Conservation (phyloP, 2,113 vertebrate species). For the Hydropotes inermis region DNA sequence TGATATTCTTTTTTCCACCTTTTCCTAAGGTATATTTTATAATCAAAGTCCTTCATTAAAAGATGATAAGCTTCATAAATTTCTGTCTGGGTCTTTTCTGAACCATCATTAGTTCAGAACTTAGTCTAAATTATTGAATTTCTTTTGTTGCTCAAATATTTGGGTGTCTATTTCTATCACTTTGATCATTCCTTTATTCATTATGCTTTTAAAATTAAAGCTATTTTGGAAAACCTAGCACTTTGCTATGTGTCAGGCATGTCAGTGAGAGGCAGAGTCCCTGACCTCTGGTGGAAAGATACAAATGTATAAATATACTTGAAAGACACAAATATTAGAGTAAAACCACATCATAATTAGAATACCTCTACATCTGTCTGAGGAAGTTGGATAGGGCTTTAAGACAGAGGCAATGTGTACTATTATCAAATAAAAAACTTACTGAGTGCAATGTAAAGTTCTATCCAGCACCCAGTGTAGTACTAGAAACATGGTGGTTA, state of each 20-base stretch:
- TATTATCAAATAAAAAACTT: neutral
- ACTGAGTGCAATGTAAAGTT: neutral
- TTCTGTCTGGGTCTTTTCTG: neutral
- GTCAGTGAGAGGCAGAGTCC: neutral
- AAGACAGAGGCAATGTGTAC: neutral
- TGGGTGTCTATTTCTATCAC: neutral
- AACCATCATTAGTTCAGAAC: constrained; percentile 10
- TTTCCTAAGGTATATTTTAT: neutral
- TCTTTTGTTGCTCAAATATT: neutral
- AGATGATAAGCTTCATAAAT: neutral
- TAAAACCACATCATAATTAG: neutral
- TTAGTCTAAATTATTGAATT: neutral
- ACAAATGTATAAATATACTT: neutral
- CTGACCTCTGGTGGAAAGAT: neutral
- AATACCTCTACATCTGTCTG: neutral
- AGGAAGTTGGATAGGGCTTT: neutral
- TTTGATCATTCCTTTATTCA: neutral
- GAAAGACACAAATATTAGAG: neutral
- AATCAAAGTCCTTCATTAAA: neutral
- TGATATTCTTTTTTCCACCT: neutral
- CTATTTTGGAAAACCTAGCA: neutral
- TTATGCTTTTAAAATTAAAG: neutral
- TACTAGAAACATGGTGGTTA: neutral
- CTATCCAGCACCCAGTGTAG: neutral
- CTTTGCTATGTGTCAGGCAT: neutral